Evolutionary conservation across 2,113 vertebrate species (phyloP), one percentile per base, ranked within the genome.

Genomic region (Oreochromis niloticus): DNA sequence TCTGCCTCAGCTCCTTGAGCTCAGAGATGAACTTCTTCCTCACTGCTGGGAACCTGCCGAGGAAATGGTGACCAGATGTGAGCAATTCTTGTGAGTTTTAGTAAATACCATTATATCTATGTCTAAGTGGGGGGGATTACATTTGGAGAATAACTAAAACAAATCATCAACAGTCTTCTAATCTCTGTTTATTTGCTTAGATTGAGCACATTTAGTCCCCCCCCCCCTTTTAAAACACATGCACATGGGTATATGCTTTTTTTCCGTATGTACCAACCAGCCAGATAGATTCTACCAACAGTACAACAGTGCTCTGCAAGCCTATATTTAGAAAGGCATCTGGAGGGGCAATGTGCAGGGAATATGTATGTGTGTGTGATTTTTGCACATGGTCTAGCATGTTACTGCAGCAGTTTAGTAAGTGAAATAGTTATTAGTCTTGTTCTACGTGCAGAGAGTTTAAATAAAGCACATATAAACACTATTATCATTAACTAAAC

Each of bases 21-120:
- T 99, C 99, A 0, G 97, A 97, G 96, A 98, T 97, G 91, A 99
- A 99, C 95, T 99, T 99, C 96, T 99, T 99, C 96, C 98, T 99
- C 87, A 99, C 98, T 82, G 97, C 98, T 85, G 98, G 98, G 95
- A 99, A 99, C 94, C 98, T 99, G 92, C 5, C 24, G 80, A 88
- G 87, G 13, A 84, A 86, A 78, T 3, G n/a, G 66, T 9, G 10
- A 83, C 36, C 57, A 83, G 68, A 84, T 84, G 46, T 87, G 27
- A 91, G 34, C 24, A 56, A 68, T 7, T 85, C 55, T 61, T 13
- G 9, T 16, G 16, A 30, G 82, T 17, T 86, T 50, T 75, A 43
- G 30, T 86, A n/a, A 84, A 88, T 30, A 50, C 30, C 59, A 24
- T 68, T 30, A 78, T 73, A 68, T 27, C 27, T n/a, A 30, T 46